phyloP scores from a whole-genome alignment of 2,888 invertebrate genomes.

The Agrochola lota region DNA sequence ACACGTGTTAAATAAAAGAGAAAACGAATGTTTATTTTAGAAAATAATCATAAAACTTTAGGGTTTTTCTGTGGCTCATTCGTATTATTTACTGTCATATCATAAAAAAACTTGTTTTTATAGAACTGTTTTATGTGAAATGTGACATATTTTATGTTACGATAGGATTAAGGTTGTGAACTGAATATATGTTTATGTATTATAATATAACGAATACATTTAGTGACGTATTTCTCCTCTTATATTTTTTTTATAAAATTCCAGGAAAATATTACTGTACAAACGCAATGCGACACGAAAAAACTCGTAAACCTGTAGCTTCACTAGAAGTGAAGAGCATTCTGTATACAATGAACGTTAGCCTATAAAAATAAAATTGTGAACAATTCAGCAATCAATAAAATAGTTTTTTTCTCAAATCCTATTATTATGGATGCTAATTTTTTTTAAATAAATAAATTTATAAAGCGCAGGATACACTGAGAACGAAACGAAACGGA shows the following conservation, averaged over 20 bases:
- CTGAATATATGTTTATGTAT: constrained; percentile 28
- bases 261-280: neutral
- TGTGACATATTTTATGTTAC: constrained; percentile 34
- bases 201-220: constrained; percentile 13
- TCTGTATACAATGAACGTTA: neutral
- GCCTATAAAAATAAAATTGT: neutral
- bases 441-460: neutral
- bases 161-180: constrained; percentile 41
- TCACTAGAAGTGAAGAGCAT: neutral
- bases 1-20: neutral
- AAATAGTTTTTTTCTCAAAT: neutral
- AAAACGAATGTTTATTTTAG: neutral
- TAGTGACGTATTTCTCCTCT: neutral
- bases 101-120: constrained; percentile 35
- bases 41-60: constrained; percentile 6
- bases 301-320: constrained; percentile 9
- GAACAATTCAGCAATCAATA: neutral
- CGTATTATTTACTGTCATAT: constrained; percentile 12
- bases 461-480: too few relatives aligned
- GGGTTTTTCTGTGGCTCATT: neutral
- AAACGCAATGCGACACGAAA: constrained; percentile 44
- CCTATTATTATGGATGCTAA: neutral
- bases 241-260: constrained; percentile 17
- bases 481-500: too few relatives aligned
- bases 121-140: constrained; percentile 21